These are phyloP conservation scores for Nothobranchius kuhntae DNA, from an alignment of 2,113 vertebrate species.

Conservation along the genomic window DNA sequence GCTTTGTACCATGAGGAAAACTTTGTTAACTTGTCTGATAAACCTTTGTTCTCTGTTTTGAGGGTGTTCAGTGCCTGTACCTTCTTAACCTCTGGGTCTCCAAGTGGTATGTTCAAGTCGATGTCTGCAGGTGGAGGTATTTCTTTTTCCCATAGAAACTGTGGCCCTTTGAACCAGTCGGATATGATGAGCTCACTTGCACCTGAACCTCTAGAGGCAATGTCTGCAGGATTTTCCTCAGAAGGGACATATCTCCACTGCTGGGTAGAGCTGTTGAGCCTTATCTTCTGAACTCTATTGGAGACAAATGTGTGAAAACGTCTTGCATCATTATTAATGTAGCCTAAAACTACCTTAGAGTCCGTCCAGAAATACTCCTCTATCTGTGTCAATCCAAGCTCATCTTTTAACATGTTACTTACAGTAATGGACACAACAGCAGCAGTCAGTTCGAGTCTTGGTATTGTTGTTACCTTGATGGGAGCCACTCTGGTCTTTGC, in stretches of 20 bases:
- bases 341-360: background rate
- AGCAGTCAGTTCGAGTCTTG: constrained; percentile 1
- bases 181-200: background rate
- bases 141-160: background rate
- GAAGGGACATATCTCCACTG: background rate
- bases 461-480: background rate
- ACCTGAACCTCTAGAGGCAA: background rate
- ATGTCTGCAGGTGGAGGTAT: background rate
- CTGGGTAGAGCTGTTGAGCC: background rate
- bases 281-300: background rate
- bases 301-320: constrained; percentile 6
- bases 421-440: background rate
- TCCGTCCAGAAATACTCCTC: constrained; percentile 6
- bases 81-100: constrained; percentile 3
- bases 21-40: background rate
- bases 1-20: background rate
- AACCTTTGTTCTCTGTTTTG: background rate
- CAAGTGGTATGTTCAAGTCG: background rate
- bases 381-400: constrained; percentile 1
- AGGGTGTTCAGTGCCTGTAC: background rate
- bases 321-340: background rate
- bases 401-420: background rate
- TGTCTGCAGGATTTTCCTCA: background rate
- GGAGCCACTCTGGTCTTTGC: constrained; percentile 11
- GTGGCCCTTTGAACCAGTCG: background rate